A percentile compares a stretch with the other conserved stretches of the same genome.
These are phyloP conservation scores for Diarsia mendica DNA, from an alignment of 2,888 invertebrate genomes.

Conservation along the genomic window DNA sequence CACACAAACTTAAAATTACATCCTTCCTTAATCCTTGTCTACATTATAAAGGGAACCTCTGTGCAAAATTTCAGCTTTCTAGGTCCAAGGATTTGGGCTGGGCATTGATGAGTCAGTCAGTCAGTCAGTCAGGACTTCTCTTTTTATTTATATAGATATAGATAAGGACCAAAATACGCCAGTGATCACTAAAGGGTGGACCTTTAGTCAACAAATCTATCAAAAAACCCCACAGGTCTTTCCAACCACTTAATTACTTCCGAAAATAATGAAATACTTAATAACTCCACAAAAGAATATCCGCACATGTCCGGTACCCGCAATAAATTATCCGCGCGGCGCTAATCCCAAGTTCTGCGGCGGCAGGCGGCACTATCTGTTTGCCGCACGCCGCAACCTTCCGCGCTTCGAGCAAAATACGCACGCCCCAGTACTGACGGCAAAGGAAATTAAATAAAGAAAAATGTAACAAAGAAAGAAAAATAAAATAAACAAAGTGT, in stretches of 20 bases:
- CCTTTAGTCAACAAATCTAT: background rate
- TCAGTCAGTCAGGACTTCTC: too few relatives aligned
- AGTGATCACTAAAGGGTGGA: background rate
- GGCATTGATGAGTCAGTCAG: too few relatives aligned
- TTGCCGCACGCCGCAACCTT: constrained; percentile 87
- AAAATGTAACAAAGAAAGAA: too few relatives aligned
- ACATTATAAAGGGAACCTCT: too few relatives aligned
- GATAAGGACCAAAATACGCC: background rate
- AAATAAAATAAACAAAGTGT: too few relatives aligned
- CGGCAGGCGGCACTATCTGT: constrained; percentile 85
- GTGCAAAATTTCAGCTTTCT: too few relatives aligned
- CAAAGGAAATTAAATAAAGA: constrained; percentile 60
- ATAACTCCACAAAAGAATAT: constrained; percentile 57
- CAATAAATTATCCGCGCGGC: constrained; percentile 80
- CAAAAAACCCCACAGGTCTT: background rate
- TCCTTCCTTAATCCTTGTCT: too few relatives aligned
- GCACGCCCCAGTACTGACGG: constrained; percentile 72
- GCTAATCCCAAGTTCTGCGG: constrained; percentile 82
- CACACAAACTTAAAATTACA: too few relatives aligned
- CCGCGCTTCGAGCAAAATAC: constrained; percentile 86
- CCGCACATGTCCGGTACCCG: constrained; percentile 63
- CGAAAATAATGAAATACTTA: constrained; percentile 52
- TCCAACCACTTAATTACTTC: constrained; percentile 19
- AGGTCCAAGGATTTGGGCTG: too few relatives aligned
- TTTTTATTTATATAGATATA: too few relatives aligned